Percentiles rank a stretch among this genome's conserved stretches.
Evolutionary conservation across 2,797 vertebrate species (phyloP).

Genomic region (Remorina albescens): DNA sequence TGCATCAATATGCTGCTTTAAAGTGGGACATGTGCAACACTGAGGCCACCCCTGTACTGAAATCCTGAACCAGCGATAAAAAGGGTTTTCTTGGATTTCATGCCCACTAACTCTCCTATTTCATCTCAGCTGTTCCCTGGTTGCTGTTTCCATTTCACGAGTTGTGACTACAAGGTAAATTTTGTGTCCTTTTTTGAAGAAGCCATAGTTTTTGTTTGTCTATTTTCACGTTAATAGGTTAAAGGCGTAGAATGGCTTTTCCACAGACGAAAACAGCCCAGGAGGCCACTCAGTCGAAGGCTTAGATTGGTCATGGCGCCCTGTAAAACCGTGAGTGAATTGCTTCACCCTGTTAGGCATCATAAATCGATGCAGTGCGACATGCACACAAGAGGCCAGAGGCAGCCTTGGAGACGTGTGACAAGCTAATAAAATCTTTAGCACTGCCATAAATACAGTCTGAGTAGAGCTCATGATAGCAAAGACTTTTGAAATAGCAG

Average conservation of each 20-base stretch:
- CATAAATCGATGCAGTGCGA: constrained; percentile 63
- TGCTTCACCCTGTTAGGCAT: constrained; percentile 56
- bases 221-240: constrained; percentile 25
- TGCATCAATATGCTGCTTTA: too few species aligned
- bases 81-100: constrained; percentile 11
- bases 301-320: constrained; percentile 50
- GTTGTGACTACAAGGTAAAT: background rate
- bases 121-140: constrained; percentile 17
- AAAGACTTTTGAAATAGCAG: background rate
- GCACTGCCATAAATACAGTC: constrained; percentile 29
- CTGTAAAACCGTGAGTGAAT: constrained; percentile 50
- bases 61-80: constrained; percentile 7
- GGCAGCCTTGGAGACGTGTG: constrained; percentile 19
- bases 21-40: too few species aligned
- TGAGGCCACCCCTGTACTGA: constrained; percentile 2
- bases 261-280: constrained; percentile 40
- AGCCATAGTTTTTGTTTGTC: background rate
- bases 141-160: background rate
- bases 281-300: constrained; percentile 62
- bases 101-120: constrained; percentile 12
- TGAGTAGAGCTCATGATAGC: background rate
- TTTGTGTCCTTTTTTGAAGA: constrained; percentile 11
- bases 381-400: constrained; percentile 8
- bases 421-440: constrained; percentile 38
- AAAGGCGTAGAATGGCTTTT: constrained; percentile 38